phyloP scores from a whole-genome alignment of 2,888 invertebrate species.

The Carterocephalus palaemon region DNA sequence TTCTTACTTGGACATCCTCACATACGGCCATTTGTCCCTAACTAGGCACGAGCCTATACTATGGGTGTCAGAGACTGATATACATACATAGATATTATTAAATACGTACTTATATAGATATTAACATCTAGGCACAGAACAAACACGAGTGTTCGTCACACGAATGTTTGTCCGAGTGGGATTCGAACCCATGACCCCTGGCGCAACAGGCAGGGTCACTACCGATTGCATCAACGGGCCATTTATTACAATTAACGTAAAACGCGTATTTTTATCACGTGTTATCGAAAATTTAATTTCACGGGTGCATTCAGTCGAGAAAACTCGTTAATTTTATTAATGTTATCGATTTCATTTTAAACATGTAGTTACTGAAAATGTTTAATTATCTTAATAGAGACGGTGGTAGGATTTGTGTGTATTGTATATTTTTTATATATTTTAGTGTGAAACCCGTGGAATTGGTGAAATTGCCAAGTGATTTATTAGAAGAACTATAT shows the following conservation, averaged over 20 bases:
- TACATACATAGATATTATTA: no score
- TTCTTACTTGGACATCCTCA: no score
- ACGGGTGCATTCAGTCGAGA: slow-evolving; percentile 43
- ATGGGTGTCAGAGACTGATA: no score
- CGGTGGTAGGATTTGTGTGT: slow-evolving; percentile 13
- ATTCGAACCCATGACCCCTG: no score
- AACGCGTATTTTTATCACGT: slow-evolving; percentile 14
- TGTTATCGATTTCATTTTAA: slow-evolving; percentile 16
- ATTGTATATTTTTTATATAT: neutral
- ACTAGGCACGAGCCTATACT: no score
- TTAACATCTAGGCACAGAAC: no score
- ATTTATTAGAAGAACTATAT: slow-evolving; percentile 34
- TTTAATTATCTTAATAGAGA: slow-evolving; percentile 23
- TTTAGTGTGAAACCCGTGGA: neutral
- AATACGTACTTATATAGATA: no score
- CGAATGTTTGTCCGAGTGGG: no score
- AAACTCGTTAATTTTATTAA: slow-evolving; percentile 31
- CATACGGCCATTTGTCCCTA: no score
- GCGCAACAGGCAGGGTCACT: no score
- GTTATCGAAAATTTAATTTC: slow-evolving; percentile 45
- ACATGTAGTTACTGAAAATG: slow-evolving; percentile 22
- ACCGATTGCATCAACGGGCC: no score
- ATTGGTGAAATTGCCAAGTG: slow-evolving; percentile 26
- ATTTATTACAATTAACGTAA: neutral
- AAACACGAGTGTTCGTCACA: no score